Evolutionary conservation across 2,113 vertebrate genomes (phyloP).

Genomic region (Sorex araneus): DNA sequence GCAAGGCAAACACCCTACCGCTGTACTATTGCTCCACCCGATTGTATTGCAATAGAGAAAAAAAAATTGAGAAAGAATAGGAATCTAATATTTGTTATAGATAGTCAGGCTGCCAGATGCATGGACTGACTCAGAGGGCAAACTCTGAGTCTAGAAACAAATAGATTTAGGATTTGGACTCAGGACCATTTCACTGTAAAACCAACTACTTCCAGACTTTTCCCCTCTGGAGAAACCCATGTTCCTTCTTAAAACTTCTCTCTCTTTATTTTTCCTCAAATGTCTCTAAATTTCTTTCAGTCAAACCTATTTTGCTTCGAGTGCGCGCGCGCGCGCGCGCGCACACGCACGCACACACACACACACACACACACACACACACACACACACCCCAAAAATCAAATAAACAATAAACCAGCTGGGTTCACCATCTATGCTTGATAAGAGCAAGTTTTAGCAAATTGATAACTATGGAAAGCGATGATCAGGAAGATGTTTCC

Average conservation of each 20-base stretch:
- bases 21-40: too few relatives aligned
- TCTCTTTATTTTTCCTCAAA: too few relatives aligned
- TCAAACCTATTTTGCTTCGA: too few relatives aligned
- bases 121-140: background rate
- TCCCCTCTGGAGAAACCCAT: too few relatives aligned
- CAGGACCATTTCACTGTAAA: background rate
- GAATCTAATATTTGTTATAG: background rate
- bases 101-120: background rate
- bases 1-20: too few relatives aligned
- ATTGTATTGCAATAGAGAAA: background rate
- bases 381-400: too few relatives aligned
- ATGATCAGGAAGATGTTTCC: conserved; percentile 3
- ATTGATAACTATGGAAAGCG: background rate
- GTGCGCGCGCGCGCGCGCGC: too few relatives aligned
- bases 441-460: background rate
- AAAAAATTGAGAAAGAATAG: background rate
- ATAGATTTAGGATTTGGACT: background rate
- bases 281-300: too few relatives aligned
- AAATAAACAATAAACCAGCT: too few relatives aligned
- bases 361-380: too few relatives aligned
- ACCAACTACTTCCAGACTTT: background rate
- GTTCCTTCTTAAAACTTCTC: too few relatives aligned
- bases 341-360: too few relatives aligned
- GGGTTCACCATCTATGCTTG: background rate
- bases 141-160: background rate